Evolutionary conservation across 2,797 vertebrate genomes (phyloP).

Genomic region (Aldrovandia affinis): DNA sequence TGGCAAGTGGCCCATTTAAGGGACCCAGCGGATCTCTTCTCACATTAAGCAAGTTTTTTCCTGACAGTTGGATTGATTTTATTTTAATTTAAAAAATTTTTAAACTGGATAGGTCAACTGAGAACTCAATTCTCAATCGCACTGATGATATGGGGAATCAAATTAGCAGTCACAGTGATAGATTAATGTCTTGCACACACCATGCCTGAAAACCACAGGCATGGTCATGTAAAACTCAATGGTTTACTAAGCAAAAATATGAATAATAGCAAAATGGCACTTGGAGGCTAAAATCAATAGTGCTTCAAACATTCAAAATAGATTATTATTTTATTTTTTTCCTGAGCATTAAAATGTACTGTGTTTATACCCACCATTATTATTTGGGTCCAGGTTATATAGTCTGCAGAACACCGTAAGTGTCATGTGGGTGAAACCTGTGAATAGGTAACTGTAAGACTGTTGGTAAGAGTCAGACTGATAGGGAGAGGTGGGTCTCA

Average conservation of each 20-base stretch:
- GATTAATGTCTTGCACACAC: not conserved
- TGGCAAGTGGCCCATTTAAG: not conserved
- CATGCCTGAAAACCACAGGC: not conserved
- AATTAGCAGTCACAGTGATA: not conserved
- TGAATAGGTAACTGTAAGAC: not conserved
- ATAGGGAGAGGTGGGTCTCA: not conserved
- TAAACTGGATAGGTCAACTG: too few relatives aligned
- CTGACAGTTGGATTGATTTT: not conserved
- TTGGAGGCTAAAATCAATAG: not conserved
- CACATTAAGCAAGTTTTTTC: not conserved
- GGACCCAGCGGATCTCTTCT: not conserved
- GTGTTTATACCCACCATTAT: not conserved
- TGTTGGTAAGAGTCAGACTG: not conserved
- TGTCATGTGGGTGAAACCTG: not conserved
- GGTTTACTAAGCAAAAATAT: not conserved
- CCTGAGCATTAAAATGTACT: not conserved
- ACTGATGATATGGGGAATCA: not conserved
- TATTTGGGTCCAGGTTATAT: not conserved
- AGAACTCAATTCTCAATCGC: too few relatives aligned
- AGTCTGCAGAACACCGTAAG: not conserved
- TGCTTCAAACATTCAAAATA: not conserved
- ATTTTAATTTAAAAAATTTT: not conserved
- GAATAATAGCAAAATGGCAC: too few relatives aligned
- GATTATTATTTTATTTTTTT: not conserved
- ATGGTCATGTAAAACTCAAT: not conserved